Conservation (phyloP, 2,888 invertebrate genomes). For the Gymnoscelis rufifasciata region DNA sequence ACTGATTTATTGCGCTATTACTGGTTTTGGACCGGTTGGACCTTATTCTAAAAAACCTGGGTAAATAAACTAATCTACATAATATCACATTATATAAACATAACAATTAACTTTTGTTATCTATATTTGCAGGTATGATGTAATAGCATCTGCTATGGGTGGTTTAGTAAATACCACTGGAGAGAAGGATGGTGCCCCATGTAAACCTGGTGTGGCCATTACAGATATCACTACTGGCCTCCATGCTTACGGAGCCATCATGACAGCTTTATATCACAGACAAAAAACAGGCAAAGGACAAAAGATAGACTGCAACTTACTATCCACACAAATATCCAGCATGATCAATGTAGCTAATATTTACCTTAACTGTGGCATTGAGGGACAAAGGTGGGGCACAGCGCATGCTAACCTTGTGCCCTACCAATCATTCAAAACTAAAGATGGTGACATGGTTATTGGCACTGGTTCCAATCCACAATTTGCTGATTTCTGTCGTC, state of each 20-base stretch:
- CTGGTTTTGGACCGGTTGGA: slow-evolving; percentile 93
- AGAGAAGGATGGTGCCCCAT: slow-evolving; percentile 88
- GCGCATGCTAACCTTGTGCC: slow-evolving; percentile 97
- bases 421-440: slow-evolving; percentile 92
- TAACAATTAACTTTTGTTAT: too few relatives aligned
- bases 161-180: slow-evolving; percentile 95
- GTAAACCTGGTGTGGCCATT: slow-evolving; percentile 94
- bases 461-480: slow-evolving; percentile 93
- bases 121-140: slow-evolving; percentile 88
- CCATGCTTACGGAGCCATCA: slow-evolving; percentile 95
- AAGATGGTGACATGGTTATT: slow-evolving; percentile 90
- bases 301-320: slow-evolving; percentile 94
- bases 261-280: slow-evolving; percentile 91
- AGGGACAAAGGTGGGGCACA: slow-evolving; percentile 92
- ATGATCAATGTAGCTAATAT: slow-evolving; percentile 94
- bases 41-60: slow-evolving; percentile 94
- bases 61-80: too few relatives aligned
- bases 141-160: slow-evolving; percentile 95
- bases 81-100: too few relatives aligned
- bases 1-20: slow-evolving; percentile 95
- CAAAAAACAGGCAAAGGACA: slow-evolving; percentile 89
- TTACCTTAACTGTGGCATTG: slow-evolving; percentile 90
- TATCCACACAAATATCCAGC: slow-evolving; percentile 93
- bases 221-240: slow-evolving; percentile 96
- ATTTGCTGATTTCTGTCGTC: slow-evolving; percentile 85